These are phyloP conservation scores for Exephanes ischioxanthus DNA, from an alignment of 2,888 invertebrate genomes.

Conservation along the genomic window DNA sequence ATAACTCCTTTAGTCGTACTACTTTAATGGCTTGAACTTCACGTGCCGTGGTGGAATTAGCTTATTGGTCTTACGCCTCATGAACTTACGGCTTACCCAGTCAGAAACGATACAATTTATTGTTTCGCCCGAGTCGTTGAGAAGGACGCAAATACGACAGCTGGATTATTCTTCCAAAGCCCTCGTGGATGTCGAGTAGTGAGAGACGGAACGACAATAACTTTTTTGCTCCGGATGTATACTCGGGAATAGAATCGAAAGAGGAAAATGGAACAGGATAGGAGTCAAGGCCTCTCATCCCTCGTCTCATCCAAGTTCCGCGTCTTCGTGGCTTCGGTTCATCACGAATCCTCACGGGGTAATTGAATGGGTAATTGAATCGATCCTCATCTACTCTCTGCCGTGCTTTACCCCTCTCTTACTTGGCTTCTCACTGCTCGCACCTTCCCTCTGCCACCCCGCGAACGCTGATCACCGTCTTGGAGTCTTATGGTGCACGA, in stretches of 20 bases:
- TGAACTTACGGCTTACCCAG: no score
- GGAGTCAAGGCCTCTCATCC: conserved; percentile 50
- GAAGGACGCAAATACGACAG: neutral
- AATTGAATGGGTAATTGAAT: conserved; percentile 82
- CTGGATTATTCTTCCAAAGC: neutral
- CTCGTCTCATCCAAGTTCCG: conserved; percentile 66
- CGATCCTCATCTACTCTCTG: conserved; percentile 76
- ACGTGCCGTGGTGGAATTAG: no score
- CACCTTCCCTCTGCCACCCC: neutral
- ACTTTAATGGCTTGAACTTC: no score
- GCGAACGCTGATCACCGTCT: conserved; percentile 56
- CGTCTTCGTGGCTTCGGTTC: conserved; percentile 71
- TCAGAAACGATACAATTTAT: no score
- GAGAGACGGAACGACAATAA: conserved; percentile 39
- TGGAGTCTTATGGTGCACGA: conserved; percentile 77
- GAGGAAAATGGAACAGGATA: conserved; percentile 33
- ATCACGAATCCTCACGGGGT: conserved; percentile 73
- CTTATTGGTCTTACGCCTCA: no score
- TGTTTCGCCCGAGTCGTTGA: neutral
- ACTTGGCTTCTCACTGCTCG: conserved; percentile 38
- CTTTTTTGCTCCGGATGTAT: conserved; percentile 34
- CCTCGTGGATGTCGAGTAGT: neutral
- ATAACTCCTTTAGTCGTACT: no score
- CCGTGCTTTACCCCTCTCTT: conserved; percentile 52
- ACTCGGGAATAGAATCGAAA: conserved; percentile 47